Evolutionary conservation across 2,888 invertebrate species (phyloP).

Genomic region (Leucophenga maculata): DNA sequence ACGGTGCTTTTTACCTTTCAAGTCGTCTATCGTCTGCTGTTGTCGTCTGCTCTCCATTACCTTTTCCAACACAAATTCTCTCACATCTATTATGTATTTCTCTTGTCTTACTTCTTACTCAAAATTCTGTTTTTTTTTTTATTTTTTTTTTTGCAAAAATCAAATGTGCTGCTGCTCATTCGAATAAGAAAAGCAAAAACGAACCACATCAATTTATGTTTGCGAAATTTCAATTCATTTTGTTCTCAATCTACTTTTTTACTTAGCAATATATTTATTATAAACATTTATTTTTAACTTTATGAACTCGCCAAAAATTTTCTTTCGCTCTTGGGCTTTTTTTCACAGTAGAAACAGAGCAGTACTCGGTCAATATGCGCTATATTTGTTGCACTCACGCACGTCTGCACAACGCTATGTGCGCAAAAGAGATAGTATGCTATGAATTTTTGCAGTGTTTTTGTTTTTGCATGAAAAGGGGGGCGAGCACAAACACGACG

Average conservation of each 20-base stretch:
- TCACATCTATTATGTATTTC: conserved; percentile 2
- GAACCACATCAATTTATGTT: conserved; percentile 8
- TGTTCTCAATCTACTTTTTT: conserved; percentile 32
- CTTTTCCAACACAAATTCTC: conserved; percentile 27
- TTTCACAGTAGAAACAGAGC: background rate
- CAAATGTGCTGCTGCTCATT: background rate
- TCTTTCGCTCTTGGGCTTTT: conserved; percentile 25
- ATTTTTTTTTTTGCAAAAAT: conserved; percentile 3
- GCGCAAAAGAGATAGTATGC: conserved; percentile 7
- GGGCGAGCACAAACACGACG: background rate
- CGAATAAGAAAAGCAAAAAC: conserved; percentile 12
- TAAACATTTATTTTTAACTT: conserved; percentile 66
- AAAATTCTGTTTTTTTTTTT: conserved; percentile 17
- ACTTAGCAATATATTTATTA: conserved; percentile 45
- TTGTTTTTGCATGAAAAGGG: background rate
- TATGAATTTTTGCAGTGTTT: background rate
- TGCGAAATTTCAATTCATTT: conserved; percentile 33
- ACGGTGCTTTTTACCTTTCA: conserved; percentile 60
- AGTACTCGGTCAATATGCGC: conserved; percentile 55
- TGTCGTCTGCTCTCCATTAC: conserved; percentile 13
- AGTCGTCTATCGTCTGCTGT: conserved; percentile 19
- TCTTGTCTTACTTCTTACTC: conserved; percentile 1
- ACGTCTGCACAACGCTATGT: background rate
- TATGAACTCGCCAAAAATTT: conserved; percentile 59
- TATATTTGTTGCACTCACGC: conserved; percentile 50